Conservation (phyloP, 2,888 invertebrate species). For the Ceramica pisi region DNA sequence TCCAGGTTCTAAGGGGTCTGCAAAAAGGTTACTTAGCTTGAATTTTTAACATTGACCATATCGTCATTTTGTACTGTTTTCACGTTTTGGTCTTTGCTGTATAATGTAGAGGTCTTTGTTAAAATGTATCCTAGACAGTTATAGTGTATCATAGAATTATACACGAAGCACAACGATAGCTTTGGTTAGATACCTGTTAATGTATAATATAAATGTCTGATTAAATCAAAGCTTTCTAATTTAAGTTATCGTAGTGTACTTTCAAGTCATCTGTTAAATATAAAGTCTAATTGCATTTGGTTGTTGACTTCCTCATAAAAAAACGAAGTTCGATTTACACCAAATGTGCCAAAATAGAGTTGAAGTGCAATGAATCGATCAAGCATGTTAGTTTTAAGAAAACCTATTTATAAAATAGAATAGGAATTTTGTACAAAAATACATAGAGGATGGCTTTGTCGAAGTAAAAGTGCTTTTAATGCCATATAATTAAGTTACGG, state of each 20-base stretch:
- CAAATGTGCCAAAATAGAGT: slow-evolving; percentile 53
- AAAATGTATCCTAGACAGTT: slow-evolving; percentile 50
- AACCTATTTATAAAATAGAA: slow-evolving; percentile 74
- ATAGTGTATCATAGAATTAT: slow-evolving; percentile 57
- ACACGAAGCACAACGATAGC: slow-evolving; percentile 39
- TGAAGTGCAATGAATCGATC: slow-evolving; percentile 54
- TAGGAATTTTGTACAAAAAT: slow-evolving; percentile 77
- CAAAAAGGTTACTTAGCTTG: slow-evolving; percentile 43
- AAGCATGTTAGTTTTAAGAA: slow-evolving; percentile 59
- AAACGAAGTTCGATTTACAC: slow-evolving; percentile 23
- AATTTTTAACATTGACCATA: slow-evolving; percentile 54
- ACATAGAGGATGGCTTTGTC: slow-evolving; percentile 67
- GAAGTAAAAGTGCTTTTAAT: slow-evolving; percentile 72
- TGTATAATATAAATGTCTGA: slow-evolving; percentile 45
- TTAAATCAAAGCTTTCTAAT: slow-evolving; percentile 35
- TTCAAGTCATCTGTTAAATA: slow-evolving; percentile 59
- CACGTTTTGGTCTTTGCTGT: slow-evolving; percentile 26
- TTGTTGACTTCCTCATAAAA: slow-evolving; percentile 21
- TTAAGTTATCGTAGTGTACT: slow-evolving; percentile 47
- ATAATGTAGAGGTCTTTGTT: slow-evolving; percentile 53
- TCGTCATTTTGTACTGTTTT: slow-evolving; percentile 46
- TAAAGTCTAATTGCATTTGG: slow-evolving; percentile 47
- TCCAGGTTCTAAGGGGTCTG: neutral
- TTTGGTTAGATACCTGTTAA: slow-evolving; percentile 37
- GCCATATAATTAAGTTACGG: slow-evolving; percentile 77